Evolutionary conservation across 2,797 vertebrate genomes (phyloP).

Genomic region (Echiichthys vipera): DNA sequence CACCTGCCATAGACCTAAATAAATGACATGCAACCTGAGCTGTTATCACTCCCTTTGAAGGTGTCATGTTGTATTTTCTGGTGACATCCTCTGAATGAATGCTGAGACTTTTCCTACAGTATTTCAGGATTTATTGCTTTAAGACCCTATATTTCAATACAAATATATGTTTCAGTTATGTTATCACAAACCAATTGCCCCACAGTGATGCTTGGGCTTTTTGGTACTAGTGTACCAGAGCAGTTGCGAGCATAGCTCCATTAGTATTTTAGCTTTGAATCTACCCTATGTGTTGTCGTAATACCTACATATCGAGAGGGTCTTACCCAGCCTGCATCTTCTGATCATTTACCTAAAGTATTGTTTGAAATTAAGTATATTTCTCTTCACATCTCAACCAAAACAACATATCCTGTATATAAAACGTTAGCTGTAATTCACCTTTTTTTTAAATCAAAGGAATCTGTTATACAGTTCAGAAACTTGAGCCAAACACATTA

Average conservation of each 20-base stretch:
- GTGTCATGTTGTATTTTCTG: too few relatives aligned
- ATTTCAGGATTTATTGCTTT: not conserved
- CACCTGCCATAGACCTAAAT: too few relatives aligned
- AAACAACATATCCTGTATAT: not conserved
- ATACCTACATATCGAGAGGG: not conserved
- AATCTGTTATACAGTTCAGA: not conserved
- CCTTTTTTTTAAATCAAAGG: not conserved
- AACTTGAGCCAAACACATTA: not conserved
- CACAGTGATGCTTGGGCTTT: not conserved
- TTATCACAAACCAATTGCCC: not conserved
- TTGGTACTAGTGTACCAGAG: not conserved
- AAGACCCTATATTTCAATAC: not conserved
- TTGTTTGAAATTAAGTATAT: not conserved
- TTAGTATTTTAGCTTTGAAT: not conserved
- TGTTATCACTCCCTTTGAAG: too few relatives aligned
- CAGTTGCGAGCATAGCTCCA: not conserved
- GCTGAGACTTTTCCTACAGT: too few relatives aligned
- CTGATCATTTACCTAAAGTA: not conserved
- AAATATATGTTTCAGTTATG: not conserved
- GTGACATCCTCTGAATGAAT: too few relatives aligned
- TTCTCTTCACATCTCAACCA: not conserved
- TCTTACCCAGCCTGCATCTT: not conserved
- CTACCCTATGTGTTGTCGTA: not conserved
- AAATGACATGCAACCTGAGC: too few relatives aligned
- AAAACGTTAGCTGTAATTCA: not conserved